Conservation (phyloP, 2,113 vertebrate species). For the Neotragus moschatus region DNA sequence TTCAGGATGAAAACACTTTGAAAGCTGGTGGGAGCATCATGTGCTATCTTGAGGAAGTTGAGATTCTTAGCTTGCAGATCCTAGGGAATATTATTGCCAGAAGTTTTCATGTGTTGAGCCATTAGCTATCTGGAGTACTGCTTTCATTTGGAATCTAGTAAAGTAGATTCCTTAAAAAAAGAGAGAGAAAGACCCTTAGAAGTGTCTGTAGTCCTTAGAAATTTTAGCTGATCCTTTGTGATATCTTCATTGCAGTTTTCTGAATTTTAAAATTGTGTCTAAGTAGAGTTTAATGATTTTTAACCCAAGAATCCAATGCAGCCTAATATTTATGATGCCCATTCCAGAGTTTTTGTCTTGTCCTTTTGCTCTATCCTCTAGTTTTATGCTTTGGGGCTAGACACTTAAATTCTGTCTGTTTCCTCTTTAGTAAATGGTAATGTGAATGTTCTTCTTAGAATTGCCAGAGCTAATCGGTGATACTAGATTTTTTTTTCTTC, state of each 20-base stretch:
- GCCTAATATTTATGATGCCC: neutral
- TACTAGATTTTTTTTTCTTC: neutral
- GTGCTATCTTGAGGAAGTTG: neutral
- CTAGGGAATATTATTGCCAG: neutral
- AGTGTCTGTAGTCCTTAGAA: neutral
- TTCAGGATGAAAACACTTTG: neutral
- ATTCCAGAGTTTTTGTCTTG: neutral
- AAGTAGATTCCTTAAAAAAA: neutral
- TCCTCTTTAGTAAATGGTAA: neutral
- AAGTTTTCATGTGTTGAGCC: neutral
- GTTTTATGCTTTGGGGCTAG: neutral
- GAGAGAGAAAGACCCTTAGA: neutral
- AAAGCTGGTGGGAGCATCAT: neutral
- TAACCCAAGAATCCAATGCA: neutral
- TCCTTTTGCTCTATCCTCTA: neutral
- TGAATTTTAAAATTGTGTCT: constrained; percentile 5
- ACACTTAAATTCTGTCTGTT: neutral
- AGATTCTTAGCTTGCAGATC: neutral
- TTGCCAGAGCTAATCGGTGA: neutral
- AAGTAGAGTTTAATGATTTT: constrained; percentile 4
- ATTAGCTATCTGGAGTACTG: neutral
- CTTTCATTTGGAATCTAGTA: constrained; percentile 19
- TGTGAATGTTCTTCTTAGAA: neutral
- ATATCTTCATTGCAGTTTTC: neutral
- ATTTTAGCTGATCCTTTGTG: constrained; percentile 2